These are phyloP conservation scores for Hippopotamus amphibius DNA, from an alignment of 2,113 vertebrate genomes.

Conservation along the genomic window DNA sequence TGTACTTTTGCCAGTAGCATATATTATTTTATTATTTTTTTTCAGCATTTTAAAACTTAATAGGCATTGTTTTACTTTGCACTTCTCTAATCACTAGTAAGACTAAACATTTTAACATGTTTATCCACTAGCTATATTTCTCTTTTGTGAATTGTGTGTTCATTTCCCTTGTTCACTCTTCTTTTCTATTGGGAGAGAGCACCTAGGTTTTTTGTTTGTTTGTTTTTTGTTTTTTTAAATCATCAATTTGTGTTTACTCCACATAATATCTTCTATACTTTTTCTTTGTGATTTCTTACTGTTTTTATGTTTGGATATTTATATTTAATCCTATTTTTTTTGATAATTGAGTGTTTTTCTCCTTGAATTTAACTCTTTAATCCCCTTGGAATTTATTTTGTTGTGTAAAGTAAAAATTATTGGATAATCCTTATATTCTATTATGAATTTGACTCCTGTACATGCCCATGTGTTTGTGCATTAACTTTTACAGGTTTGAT, in stretches of 20 bases:
- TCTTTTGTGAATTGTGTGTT: constrained; percentile 51
- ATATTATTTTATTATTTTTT: constrained; percentile 25
- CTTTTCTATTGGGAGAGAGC: not conserved
- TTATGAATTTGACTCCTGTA: not conserved
- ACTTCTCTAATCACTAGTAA: constrained; percentile 49
- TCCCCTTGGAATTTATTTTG: constrained; percentile 25
- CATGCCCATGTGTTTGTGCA: not conserved
- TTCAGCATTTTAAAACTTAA: constrained; percentile 19
- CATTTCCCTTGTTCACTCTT: constrained; percentile 59
- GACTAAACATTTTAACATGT: constrained; percentile 26
- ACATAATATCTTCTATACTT: not conserved
- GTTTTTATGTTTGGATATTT: constrained; percentile 50
- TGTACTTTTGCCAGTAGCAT: not conserved
- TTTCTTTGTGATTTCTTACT: constrained; percentile 13
- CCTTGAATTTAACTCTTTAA: not conserved
- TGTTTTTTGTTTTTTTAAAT: not conserved
- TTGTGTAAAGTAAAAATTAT: constrained; percentile 11
- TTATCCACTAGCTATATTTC: constrained; percentile 28
- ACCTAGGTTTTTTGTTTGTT: not conserved
- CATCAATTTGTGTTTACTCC: constrained; percentile 31
- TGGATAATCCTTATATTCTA: not conserved
- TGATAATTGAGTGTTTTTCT: not conserved
- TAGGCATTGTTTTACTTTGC: constrained; percentile 43
- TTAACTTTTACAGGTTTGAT: constrained; percentile 21
- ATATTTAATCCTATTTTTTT: not conserved